Percentiles rank a stretch among this genome's conserved stretches.
Conservation (phyloP, 2,888 invertebrate species). For the Atethmia centrago region DNA sequence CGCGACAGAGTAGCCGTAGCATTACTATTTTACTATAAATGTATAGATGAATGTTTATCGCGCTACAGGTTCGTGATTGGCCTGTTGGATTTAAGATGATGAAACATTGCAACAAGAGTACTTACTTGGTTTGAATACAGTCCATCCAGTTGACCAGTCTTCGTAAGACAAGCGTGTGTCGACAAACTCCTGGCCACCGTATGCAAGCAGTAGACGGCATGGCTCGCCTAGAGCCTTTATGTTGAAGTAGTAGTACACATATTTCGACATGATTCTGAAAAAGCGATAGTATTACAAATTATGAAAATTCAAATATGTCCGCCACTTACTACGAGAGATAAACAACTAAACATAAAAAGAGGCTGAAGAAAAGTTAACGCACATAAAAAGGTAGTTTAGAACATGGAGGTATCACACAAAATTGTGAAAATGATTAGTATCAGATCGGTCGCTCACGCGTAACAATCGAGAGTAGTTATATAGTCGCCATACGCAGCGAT, state of each 20-base stretch:
- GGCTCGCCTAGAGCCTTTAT: slow-evolving; percentile 91
- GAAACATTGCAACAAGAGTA: not conserved
- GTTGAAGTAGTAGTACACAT: slow-evolving; percentile 91
- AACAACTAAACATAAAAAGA: not conserved
- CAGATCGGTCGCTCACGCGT: too few species aligned
- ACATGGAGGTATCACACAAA: not conserved
- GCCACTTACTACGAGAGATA: not conserved
- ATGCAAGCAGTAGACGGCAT: slow-evolving; percentile 90
- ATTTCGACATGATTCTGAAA: slow-evolving; percentile 79
- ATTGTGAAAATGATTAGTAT: too few species aligned
- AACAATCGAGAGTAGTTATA: too few species aligned
- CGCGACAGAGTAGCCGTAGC: too few species aligned
- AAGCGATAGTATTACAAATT: not conserved
- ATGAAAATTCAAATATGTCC: not conserved
- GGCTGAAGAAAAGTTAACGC: not conserved
- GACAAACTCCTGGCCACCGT: slow-evolving; percentile 91
- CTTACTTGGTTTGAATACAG: slow-evolving; percentile 70
- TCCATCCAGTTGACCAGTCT: too few species aligned
- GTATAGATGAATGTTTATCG: not conserved
- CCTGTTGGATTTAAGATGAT: not conserved
- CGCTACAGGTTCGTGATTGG: too few species aligned
- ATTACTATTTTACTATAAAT: not conserved
- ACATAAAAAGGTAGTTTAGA: not conserved
- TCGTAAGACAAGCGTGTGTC: slow-evolving; percentile 88
- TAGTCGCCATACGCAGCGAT: too few species aligned